Percentiles rank a stretch among this genome's conserved stretches.
phyloP scores from a whole-genome alignment of 2,797 vertebrate genomes.

The Gymnoscopelus braueri region DNA sequence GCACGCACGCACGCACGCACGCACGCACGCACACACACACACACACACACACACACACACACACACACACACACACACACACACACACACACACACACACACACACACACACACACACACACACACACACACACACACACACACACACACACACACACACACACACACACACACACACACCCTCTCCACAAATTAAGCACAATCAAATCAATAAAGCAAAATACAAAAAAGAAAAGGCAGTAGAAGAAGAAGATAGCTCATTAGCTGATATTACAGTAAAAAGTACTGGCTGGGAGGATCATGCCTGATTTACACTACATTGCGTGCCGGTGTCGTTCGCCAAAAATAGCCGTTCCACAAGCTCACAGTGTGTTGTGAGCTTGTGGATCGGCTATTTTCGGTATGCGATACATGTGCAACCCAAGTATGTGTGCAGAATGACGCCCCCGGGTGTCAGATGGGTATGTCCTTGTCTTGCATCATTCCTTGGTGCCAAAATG shows the following conservation, averaged over 20 bases:
- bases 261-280: too few relatives aligned
- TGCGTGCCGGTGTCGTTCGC: too few relatives aligned
- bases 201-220: conserved; percentile 46
- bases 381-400: too few relatives aligned
- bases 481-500: conserved; percentile 42
- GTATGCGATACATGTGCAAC: too few relatives aligned
- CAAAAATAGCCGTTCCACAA: too few relatives aligned
- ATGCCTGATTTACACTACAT: too few relatives aligned
- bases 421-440: conserved; percentile 32
- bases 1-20: conserved; percentile 8
- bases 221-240: too few relatives aligned
- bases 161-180: conserved; percentile 13
- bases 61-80: conserved; percentile 2
- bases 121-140: conserved; percentile 6
- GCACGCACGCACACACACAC: not conserved
- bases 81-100: conserved; percentile 3
- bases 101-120: conserved; percentile 13
- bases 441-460: conserved; percentile 34
- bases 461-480: conserved; percentile 61
- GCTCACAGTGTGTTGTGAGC: too few relatives aligned
- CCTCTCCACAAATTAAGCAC: conserved; percentile 38
- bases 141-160: conserved; percentile 3
- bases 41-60: conserved; percentile 18
- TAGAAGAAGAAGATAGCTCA: too few relatives aligned
- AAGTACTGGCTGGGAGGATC: too few relatives aligned